Base-by-base conservation (phyloP, 1,140 invertebrate genomes). In the Condylostylus longicornis region DNA sequence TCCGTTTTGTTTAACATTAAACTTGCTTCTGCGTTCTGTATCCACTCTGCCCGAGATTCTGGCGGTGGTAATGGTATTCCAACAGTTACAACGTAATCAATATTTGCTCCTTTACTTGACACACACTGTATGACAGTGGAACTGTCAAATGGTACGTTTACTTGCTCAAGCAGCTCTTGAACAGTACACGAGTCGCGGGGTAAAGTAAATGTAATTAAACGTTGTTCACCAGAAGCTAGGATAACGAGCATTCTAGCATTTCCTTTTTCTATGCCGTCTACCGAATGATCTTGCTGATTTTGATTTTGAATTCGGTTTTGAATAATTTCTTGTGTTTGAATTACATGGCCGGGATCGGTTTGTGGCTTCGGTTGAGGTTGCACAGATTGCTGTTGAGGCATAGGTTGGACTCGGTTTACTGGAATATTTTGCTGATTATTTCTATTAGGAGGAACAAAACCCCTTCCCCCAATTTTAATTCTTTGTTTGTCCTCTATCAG, bases 111-210 rank as follows among this genome's bases (percentile, higher is more conserved):
- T 15, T 71, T 71, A 52, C 78, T 76, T 47, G 74, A 68, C 38
- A 76, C 74, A 47, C 77, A 72, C 41, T 77, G 74, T 34, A 82
- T 77, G 32, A 66, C 64, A 7, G 75, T 78, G 27, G 71, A 69
- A 29, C 67, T 62, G 27, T 68, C 65, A 45, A 77, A 73, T 21
- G 68, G 65, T 43, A 80, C 75, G 12, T 43, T 48, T 42, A 77
- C 77, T 66, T 82, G 79, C 54, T 81, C 77, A 31, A 82, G 56
- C 39, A 82, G 69, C 65, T 82, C 78, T 54, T 80, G 75, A 31
- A 82, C 75, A 0, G 78, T 82, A 53, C 79, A 82, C 41, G 75
- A 77, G 50, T 82, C 78, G 44, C 77, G 74, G 5, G 79, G 79
- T 45, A 81, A 62, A 22, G 79, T 79, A 47, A 82, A 82, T 2